Conservation (phyloP, 1,140 invertebrate genomes). For the Octopus sinensis region DNA sequence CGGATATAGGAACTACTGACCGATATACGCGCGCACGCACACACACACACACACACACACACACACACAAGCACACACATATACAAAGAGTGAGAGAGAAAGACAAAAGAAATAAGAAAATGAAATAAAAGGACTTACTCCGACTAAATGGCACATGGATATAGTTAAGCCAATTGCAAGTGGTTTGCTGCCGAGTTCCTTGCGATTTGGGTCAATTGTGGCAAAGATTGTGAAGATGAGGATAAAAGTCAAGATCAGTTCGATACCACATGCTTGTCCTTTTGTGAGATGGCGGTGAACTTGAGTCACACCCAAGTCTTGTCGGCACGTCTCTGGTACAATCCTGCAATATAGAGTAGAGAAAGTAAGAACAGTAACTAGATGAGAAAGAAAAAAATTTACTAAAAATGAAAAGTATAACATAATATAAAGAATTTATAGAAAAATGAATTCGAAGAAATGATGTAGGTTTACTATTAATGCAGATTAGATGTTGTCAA, state of each 20-base stretch:
- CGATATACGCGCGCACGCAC: too few species aligned
- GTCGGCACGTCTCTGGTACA: slow-evolving; percentile 32
- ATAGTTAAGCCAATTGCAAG: slow-evolving; percentile 73
- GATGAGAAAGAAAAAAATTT: too few species aligned
- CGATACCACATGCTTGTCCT: slow-evolving; percentile 75
- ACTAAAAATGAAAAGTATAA: too few species aligned
- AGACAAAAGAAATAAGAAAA: neutral
- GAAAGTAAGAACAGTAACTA: neutral
- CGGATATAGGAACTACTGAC: too few species aligned
- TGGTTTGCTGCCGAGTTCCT: slow-evolving; percentile 78
- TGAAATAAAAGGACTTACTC: slow-evolving; percentile 29
- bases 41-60: too few species aligned
- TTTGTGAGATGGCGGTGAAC: slow-evolving; percentile 25
- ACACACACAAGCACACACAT: too few species aligned
- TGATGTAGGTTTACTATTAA: too few species aligned
- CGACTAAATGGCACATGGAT: slow-evolving; percentile 35
- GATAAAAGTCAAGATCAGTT: slow-evolving; percentile 82
- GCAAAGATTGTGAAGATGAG: slow-evolving; percentile 82
- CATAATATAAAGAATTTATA: too few species aligned
- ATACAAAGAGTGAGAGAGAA: neutral
- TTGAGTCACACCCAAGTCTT: slow-evolving; percentile 34
- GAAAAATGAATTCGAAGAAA: too few species aligned
- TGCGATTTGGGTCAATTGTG: slow-evolving; percentile 74
- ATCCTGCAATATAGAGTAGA: slow-evolving; percentile 28
- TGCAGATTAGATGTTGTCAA: too few species aligned